These are phyloP conservation scores for Protonemura montana DNA, from an alignment of 2,888 invertebrate species.

Conservation along the genomic window DNA sequence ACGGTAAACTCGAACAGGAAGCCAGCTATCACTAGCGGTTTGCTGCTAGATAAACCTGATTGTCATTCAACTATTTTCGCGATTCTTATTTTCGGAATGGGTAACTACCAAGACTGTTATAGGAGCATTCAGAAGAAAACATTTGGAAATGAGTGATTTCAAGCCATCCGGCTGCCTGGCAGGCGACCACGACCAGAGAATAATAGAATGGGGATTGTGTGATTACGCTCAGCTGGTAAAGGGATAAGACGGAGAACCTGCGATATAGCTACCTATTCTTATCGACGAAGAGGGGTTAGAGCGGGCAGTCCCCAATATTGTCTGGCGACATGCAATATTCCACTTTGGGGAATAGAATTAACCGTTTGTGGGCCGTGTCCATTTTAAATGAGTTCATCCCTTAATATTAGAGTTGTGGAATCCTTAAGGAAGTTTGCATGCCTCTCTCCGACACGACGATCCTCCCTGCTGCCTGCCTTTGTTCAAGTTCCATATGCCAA, in stretches of 20 bases:
- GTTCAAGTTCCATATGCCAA: background rate
- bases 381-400: conserved; percentile 12
- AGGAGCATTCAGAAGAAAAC: background rate
- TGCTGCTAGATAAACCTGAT: background rate
- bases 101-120: background rate
- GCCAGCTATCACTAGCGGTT: background rate
- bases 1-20: background rate
- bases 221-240: background rate
- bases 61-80: background rate
- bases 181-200: background rate
- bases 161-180: background rate
- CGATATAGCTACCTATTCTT: background rate
- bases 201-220: background rate
- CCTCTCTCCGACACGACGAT: background rate
- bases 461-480: background rate
- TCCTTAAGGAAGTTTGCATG: conserved; percentile 1
- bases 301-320: background rate
- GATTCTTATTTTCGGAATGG: background rate
- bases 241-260: background rate
- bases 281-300: background rate
- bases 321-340: background rate
- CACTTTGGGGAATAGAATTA: conserved; percentile 2
- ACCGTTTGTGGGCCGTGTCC: conserved; percentile 7
- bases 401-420: conserved; percentile 1
- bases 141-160: background rate